Evolutionary conservation across 2,797 vertebrate genomes (phyloP).

Genomic region (Loris lydekkerianus): DNA sequence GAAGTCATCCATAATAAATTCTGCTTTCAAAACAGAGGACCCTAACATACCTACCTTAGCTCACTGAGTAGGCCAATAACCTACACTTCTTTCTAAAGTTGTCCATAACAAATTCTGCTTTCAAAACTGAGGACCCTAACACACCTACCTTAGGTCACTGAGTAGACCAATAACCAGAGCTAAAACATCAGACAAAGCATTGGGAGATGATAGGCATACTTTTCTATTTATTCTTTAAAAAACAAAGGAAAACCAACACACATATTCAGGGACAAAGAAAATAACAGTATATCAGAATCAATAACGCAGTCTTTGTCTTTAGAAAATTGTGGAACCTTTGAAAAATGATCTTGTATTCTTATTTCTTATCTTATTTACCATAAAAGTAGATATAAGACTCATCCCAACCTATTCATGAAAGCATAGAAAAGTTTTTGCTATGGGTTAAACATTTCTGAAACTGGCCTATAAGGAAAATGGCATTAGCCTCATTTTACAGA

Average conservation of each 20-base stretch:
- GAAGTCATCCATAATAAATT: not conserved
- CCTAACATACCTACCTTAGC: not conserved
- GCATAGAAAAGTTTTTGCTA: constrained; percentile 16
- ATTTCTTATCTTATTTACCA: constrained; percentile 33
- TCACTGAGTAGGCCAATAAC: not conserved
- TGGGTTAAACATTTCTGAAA: not conserved
- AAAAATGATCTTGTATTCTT: constrained; percentile 5
- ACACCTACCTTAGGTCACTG: not conserved
- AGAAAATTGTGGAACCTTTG: constrained; percentile 39
- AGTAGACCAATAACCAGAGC: not conserved
- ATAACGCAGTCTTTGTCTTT: not conserved
- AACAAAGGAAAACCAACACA: not conserved
- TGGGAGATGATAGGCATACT: not conserved
- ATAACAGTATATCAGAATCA: not conserved
- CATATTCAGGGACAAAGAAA: not conserved
- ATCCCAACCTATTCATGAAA: not conserved
- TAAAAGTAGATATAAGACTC: not conserved
- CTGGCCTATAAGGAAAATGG: constrained; percentile 27
- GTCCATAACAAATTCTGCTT: not conserved
- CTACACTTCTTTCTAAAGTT: not conserved
- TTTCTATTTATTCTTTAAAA: not conserved
- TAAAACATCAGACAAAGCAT: not conserved
- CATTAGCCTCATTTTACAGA: constrained; percentile 43
- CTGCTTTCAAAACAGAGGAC: not conserved
- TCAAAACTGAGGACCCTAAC: not conserved